Evolutionary conservation across 2,113 vertebrate species (phyloP), one percentile per base, ranked within the genome.

Genomic region (Lepisosteus oculatus): DNA sequence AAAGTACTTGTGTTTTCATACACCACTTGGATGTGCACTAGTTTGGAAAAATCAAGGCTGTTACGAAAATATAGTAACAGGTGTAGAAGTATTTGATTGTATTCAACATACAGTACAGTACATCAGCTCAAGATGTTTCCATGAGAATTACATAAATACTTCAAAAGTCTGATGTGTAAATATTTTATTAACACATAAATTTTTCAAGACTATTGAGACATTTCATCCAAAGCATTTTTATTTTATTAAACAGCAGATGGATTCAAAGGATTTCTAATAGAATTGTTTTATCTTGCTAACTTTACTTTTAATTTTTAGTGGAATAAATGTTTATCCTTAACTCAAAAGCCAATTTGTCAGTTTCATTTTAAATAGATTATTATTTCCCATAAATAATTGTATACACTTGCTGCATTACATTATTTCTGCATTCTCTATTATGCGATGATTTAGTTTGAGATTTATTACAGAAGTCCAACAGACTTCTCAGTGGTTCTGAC

Each of bases 241-340:
- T 76, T 83, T 81, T 71, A 70, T 81, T 82, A 72, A 84, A 81
- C 79, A 74, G 78, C 81, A 72, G 78, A 79, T 74, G 78, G 76
- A 72, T 77, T 74, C 13, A 61, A 76, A 81, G 81, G 74, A 78
- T 83, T 54, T 77, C 59, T 55, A 79, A 69, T 75, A 76, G 74
- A 73, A 79, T 75, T 43, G 59, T 77, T 79, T 80, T 75, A 72
- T 81, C 75, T 73, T 74, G 12, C 76, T 66, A 72, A 72, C 73
- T 71, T 76, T 6, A 41, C 69, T 68, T 57, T 68, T 80, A 77
- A 68, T 76, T 75, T 77, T 76, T 68, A 74, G 11, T 74, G 70
- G 76, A 29, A 29, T 29, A 29, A 29, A 29, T 29, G 29, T 29
- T 29, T 29, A 29, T 29, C 44, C 62, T 78, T 71, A 67, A 68